Conservation (phyloP, 2,888 invertebrate genomes). For the Ennomos quercinarius region DNA sequence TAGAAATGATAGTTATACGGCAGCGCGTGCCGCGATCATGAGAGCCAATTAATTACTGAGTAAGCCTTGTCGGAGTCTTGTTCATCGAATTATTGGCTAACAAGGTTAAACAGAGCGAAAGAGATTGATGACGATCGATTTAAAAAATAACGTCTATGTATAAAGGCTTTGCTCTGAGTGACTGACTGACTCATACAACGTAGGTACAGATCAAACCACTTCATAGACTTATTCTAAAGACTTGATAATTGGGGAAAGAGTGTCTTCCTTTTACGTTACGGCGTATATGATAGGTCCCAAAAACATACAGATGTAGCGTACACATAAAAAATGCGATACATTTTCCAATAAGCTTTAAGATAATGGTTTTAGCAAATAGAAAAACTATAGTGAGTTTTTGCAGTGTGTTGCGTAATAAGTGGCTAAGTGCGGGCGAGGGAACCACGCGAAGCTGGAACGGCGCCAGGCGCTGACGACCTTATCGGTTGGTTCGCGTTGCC, state of each 20-base stretch:
- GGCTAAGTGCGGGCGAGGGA: conserved; percentile 46
- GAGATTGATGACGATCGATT: conserved; percentile 27
- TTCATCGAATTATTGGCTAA: conserved; percentile 25
- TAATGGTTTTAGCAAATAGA: conserved; percentile 16
- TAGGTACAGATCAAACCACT: no score
- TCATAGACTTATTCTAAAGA: no score
- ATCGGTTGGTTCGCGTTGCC: conserved; percentile 37
- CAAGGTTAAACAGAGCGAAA: conserved; percentile 26
- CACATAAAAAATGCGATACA: conserved; percentile 1
- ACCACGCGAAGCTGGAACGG: conserved; percentile 57
- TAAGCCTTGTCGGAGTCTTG: conserved; percentile 21
- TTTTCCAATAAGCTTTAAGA: not conserved
- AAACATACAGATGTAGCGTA: no score
- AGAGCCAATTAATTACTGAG: conserved; percentile 32
- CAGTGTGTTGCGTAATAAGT: conserved; percentile 58
- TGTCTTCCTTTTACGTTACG: no score
- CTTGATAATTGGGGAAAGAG: no score
- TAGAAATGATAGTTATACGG: conserved; percentile 21
- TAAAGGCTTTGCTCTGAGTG: no score
- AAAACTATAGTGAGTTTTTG: conserved; percentile 38
- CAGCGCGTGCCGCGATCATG: conserved; percentile 19
- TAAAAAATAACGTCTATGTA: not conserved
- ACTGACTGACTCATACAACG: no score
- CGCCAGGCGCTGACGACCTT: conserved; percentile 68
- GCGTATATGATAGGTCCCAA: no score